phyloP scores from a whole-genome alignment of 2,113 vertebrate species.

The Ancistrus triradiatus region DNA sequence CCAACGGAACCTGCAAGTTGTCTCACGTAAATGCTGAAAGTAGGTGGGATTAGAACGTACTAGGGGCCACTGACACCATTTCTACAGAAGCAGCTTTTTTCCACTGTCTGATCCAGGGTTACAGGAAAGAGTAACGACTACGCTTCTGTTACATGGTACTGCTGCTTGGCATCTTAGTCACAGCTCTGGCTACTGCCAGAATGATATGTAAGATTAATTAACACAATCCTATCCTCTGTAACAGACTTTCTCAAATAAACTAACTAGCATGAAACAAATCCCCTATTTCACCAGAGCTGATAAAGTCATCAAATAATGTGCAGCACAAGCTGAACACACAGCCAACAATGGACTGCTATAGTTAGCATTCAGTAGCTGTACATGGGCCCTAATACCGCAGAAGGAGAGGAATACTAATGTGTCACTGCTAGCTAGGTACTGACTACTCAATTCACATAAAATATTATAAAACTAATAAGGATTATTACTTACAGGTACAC shows the following conservation, averaged over 20 bases:
- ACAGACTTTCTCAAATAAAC: conserved; percentile 7
- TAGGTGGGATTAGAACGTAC: conserved; percentile 54
- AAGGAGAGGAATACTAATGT: conserved; percentile 17
- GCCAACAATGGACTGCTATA: not conserved
- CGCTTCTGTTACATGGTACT: not conserved
- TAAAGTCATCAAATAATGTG: conserved; percentile 13
- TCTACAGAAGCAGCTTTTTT: conserved; percentile 49
- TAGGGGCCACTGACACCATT: conserved; percentile 61
- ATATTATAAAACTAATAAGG: too few relatives aligned
- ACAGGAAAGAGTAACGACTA: conserved; percentile 3
- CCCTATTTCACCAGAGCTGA: not conserved
- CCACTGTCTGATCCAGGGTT: conserved; percentile 17
- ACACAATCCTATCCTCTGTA: conserved; percentile 1
- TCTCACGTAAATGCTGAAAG: conserved; percentile 33
- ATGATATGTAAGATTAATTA: conserved; percentile 33
- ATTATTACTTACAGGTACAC: too few relatives aligned
- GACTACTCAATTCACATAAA: conserved; percentile 1
- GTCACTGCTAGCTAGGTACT: not conserved
- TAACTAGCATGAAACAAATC: conserved; percentile 20
- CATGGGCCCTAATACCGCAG: not conserved
- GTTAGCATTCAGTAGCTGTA: conserved; percentile 12
- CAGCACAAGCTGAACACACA: conserved; percentile 5
- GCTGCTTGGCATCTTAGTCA: conserved; percentile 16
- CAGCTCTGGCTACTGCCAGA: conserved; percentile 13
- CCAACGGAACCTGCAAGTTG: conserved; percentile 50